phyloP scores from a whole-genome alignment of 2,113 vertebrate genomes.

The Petaurus breviceps region DNA sequence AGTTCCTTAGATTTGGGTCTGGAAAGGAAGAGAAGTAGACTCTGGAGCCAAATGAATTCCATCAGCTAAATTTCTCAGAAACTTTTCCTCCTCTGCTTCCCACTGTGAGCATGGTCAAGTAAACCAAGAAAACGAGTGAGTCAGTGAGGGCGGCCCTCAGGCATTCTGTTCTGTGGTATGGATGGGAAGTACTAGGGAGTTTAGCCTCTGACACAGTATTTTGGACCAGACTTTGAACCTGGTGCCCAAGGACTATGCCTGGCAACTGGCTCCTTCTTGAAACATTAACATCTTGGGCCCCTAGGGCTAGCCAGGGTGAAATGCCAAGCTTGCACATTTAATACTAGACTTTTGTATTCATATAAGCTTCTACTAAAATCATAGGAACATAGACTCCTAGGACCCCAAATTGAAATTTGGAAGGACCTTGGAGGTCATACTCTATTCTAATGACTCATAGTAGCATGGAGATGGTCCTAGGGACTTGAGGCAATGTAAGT shows the following conservation, averaged over 20 bases:
- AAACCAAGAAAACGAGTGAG: neutral
- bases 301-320: neutral
- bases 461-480: neutral
- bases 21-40: constrained; percentile 27
- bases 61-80: constrained; percentile 43
- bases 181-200: neutral
- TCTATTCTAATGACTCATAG: neutral
- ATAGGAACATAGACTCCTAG: neutral
- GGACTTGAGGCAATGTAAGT: neutral
- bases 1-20: constrained; percentile 47
- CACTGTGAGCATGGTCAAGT: neutral
- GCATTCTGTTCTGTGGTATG: neutral
- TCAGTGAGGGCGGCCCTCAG: neutral
- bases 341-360: neutral
- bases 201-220: neutral
- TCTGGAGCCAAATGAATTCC: constrained; percentile 50
- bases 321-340: neutral
- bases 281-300: neutral
- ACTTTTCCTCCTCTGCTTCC: neutral
- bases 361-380: neutral
- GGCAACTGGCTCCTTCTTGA: constrained; percentile 22
- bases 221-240: constrained; percentile 41
- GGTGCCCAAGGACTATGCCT: neutral
- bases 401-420: neutral
- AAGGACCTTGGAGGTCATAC: neutral